Evolutionary conservation across 2,888 invertebrate genomes (phyloP), one percentile per base, ranked within the genome.

Genomic region (Melanchra persicariae): DNA sequence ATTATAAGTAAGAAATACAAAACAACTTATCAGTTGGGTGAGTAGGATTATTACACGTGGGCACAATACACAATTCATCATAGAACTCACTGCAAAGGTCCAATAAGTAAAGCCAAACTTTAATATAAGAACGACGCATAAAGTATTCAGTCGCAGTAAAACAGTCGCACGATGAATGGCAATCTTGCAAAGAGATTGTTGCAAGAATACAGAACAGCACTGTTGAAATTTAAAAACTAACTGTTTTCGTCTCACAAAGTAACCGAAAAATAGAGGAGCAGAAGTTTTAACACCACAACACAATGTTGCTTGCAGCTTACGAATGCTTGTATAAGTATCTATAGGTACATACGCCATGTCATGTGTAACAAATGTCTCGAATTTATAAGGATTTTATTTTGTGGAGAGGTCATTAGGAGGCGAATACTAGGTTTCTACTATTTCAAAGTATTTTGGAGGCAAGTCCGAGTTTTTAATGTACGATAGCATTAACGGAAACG

Each of bases 201-300:
- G 82, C 79, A 77, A 81, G 85, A 90, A 87, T 84, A 85, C 86
- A 82, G 81, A 77, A 78, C 82, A 85, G 85, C 62, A 72, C 78
- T 85, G 80, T 86, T 83, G 86, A 85, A 87, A 88, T 87, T 87
- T 82, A 87, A 87, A 86, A 87, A 88, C 85, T 85, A 86, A 87
- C 86, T 85, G 82, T 84, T 87, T 86, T 88, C 85, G 85, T 83
- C 84, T 77, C 82, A 79, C 83, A 80, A 85, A 85, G 83, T 77
- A 54, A 67, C 49, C 10, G 15, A 49, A 57, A 64, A 88, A 63
- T 43, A 45, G 26, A 74, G 8, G 0, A 64, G 17, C 81, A 78
- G 81, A 78, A 78, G 78, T 76, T 79, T 78, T 75, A 79, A 72
- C 60, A 52, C 45, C 51, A 9, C 45, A 22, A 34, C 19, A 70